These are phyloP conservation scores for Silurus lanzhouensis DNA, from an alignment of 2,797 vertebrate genomes.

Conservation along the genomic window DNA sequence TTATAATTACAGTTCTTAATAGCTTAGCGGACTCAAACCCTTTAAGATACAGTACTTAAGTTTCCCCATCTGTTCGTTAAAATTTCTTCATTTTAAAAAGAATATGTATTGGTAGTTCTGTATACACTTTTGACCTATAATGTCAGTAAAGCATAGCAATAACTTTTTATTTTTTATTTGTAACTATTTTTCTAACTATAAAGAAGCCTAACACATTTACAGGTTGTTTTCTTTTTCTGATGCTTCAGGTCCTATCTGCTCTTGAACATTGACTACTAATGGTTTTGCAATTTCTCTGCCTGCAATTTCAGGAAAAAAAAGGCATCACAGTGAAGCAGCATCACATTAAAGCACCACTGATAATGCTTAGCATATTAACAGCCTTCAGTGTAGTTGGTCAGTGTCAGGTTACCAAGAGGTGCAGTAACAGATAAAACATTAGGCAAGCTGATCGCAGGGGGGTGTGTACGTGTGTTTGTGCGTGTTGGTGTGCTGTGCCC, in stretches of 20 bases:
- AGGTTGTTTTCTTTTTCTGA: background rate
- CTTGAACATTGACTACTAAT: constrained; percentile 19
- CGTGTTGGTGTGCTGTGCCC: constrained; percentile 20
- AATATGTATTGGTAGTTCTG: background rate
- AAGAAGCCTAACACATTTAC: background rate
- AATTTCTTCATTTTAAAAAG: background rate
- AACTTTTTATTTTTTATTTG: background rate
- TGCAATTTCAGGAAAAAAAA: background rate
- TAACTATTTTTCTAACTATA: background rate
- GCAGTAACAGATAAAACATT: constrained; percentile 45
- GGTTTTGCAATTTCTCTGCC: constrained; percentile 19
- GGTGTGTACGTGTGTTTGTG: constrained; percentile 21
- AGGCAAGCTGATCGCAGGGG: constrained; percentile 15
- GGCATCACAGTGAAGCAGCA: background rate
- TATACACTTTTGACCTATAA: background rate
- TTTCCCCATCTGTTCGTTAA: background rate
- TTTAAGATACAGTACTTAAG: background rate
- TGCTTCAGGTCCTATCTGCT: constrained; percentile 26
- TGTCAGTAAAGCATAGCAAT: background rate
- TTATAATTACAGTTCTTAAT: background rate
- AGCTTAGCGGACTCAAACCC: background rate
- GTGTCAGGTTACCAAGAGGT: constrained; percentile 23
- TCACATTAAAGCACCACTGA: constrained; percentile 12
- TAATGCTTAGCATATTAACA: constrained; percentile 26
- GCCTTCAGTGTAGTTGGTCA: constrained; percentile 21